Evolutionary conservation across 2,888 invertebrate genomes (phyloP).

Genomic region (Odontocolon sp.): DNA sequence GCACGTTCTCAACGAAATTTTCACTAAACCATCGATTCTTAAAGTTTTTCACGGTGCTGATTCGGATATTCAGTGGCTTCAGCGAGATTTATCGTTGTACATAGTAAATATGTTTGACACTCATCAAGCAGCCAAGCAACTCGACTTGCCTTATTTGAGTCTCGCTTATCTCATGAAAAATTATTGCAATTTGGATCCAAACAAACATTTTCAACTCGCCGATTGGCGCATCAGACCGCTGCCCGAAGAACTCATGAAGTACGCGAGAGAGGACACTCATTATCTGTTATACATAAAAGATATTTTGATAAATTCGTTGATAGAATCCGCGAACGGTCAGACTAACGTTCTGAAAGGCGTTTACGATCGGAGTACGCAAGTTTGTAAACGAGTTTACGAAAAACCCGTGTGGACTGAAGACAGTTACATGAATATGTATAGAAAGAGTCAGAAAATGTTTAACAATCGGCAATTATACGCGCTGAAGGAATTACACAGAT

Average conservation of each 20-base stretch:
- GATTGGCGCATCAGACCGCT: conserved; percentile 86
- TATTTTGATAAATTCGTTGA: conserved; percentile 87
- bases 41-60: conserved; percentile 98
- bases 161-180: conserved; percentile 89
- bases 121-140: conserved; percentile 90
- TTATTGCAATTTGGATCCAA: conserved; percentile 90
- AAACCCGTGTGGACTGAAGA: conserved; percentile 88
- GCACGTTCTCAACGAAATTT: conserved; percentile 91
- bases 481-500: conserved; percentile 89
- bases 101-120: conserved; percentile 99
- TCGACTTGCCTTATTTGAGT: conserved; percentile 88
- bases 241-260: conserved; percentile 89
- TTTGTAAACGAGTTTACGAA: conserved; percentile 90
- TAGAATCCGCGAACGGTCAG: conserved; percentile 85
- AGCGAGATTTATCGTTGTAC: conserved; percentile 96
- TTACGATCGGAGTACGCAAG: conserved; percentile 87
- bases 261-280: conserved; percentile 97
- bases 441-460: conserved; percentile 90
- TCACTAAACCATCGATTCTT: conserved; percentile 93
- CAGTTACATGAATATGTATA: conserved; percentile 89
- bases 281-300: conserved; percentile 95
- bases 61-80: conserved; percentile 95
- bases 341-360: conserved; percentile 86
- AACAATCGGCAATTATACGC: conserved; percentile 93
- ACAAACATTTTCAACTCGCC: conserved; percentile 96